A percentile compares a stretch with the other conserved stretches of the same genome.
phyloP scores from a whole-genome alignment of 2,113 vertebrate species.

The Mesembrinibis cayennensis region DNA sequence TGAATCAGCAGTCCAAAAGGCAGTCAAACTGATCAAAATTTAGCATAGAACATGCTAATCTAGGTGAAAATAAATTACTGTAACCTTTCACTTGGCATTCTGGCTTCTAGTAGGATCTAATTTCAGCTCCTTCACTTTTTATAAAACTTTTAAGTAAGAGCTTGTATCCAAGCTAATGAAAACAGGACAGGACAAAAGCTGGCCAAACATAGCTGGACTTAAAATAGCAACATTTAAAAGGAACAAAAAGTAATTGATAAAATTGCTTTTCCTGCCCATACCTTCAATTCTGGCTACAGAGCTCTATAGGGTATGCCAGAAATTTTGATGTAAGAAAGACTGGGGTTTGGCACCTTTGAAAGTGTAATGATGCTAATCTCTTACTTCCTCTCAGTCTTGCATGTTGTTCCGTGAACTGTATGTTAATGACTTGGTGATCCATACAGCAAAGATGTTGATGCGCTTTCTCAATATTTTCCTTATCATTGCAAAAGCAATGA shows the following conservation, averaged over 20 bases:
- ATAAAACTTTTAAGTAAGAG: neutral
- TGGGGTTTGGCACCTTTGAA: neutral
- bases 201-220: neutral
- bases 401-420: neutral
- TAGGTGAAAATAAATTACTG: conserved; percentile 1
- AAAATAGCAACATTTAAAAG: neutral
- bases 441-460: neutral
- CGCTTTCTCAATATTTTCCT: neutral
- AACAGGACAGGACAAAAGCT: neutral
- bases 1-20: neutral
- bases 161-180: neutral
- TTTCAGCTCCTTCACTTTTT: neutral
- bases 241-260: neutral
- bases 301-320: neutral
- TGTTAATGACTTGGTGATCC: neutral
- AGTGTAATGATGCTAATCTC: neutral
- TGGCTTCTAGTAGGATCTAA: neutral
- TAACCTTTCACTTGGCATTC: neutral
- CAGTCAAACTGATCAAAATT: neutral
- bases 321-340: neutral
- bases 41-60: neutral
- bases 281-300: neutral
- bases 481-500: neutral
- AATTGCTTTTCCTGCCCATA: neutral
- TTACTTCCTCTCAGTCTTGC: neutral